A percentile compares a stretch with the other conserved stretches of the same genome.
Evolutionary conservation across 2,888 invertebrate genomes (phyloP).

Genomic region (Epistrophella euchroma): DNA sequence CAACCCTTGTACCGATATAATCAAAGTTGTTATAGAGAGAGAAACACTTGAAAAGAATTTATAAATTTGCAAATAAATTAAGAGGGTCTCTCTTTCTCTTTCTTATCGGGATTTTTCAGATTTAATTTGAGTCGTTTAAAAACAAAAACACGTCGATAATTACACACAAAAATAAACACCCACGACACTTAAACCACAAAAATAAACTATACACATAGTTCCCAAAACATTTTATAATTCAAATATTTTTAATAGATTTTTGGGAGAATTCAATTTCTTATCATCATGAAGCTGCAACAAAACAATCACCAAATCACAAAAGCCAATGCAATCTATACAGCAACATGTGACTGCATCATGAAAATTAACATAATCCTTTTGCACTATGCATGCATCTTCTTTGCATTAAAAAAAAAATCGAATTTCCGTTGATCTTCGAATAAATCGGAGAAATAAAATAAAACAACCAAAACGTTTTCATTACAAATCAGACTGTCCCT

Average conservation of each 20-base stretch:
- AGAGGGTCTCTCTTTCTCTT: slow-evolving; percentile 21
- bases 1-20: slow-evolving; percentile 9
- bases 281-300: slow-evolving; percentile 41
- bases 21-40: slow-evolving; percentile 7
- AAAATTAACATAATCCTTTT: background rate
- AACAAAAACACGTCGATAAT: slow-evolving; percentile 48
- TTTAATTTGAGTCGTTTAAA: slow-evolving; percentile 20
- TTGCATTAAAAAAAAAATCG: background rate
- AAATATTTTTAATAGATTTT: slow-evolving; percentile 23
- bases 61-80: slow-evolving; percentile 45
- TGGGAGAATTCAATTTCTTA: background rate
- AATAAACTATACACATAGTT: background rate
- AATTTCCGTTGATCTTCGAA: slow-evolving; percentile 20
- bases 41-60: slow-evolving; percentile 4
- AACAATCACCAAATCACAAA: slow-evolving; percentile 19
- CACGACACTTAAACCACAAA: slow-evolving; percentile 8
- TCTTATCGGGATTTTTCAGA: slow-evolving; percentile 17
- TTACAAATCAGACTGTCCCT: background rate
- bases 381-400: slow-evolving; percentile 16
- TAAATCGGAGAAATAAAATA: background rate
- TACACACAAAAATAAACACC: slow-evolving; percentile 14
- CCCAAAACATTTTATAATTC: slow-evolving; percentile 7
- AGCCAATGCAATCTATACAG: background rate
- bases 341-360: slow-evolving; percentile 46
- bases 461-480: background rate